Conservation (phyloP, 2,797 vertebrate species). For the Amniataba percoides region DNA sequence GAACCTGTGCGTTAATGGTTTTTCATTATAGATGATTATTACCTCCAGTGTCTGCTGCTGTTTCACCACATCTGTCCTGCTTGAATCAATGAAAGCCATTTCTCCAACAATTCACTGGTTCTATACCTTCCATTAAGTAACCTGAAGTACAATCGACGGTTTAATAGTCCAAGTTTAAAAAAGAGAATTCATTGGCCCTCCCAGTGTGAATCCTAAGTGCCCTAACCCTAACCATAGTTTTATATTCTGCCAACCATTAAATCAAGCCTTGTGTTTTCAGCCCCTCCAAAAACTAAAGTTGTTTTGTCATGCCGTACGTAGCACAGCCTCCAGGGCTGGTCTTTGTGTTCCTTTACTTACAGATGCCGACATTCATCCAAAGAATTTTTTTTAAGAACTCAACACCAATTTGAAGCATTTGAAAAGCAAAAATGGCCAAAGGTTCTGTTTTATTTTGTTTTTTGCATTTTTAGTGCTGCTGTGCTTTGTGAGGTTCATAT, state of each 20-base stretch:
- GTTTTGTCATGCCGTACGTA: conserved; percentile 31
- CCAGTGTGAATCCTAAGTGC: background rate
- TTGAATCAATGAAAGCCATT: conserved; percentile 35
- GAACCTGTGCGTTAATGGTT: background rate
- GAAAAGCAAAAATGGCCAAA: conserved; percentile 19
- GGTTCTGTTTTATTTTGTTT: conserved; percentile 22
- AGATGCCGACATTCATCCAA: conserved; percentile 45
- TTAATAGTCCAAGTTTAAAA: conserved; percentile 6
- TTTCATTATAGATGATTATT: conserved; percentile 48
- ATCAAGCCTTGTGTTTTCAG: conserved; percentile 28
- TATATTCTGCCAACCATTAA: conserved; percentile 4
- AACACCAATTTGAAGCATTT: conserved; percentile 14
- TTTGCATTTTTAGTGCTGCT: background rate
- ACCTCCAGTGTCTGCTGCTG: conserved; percentile 23
- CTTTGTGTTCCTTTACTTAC: conserved; percentile 8
- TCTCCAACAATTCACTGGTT: conserved; percentile 1
- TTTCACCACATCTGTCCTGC: conserved; percentile 25
- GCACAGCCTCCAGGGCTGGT: conserved; percentile 24
- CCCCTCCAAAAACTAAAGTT: conserved; percentile 18
- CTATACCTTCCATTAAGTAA: background rate
- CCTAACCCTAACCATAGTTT: background rate
- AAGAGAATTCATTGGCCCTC: background rate
- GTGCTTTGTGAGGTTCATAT: conserved; percentile 26
- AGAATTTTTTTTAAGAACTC: conserved; percentile 19
- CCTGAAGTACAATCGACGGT: background rate